phyloP scores from a whole-genome alignment of 2,888 invertebrate species.

The Disparrhopalites patrizii region DNA sequence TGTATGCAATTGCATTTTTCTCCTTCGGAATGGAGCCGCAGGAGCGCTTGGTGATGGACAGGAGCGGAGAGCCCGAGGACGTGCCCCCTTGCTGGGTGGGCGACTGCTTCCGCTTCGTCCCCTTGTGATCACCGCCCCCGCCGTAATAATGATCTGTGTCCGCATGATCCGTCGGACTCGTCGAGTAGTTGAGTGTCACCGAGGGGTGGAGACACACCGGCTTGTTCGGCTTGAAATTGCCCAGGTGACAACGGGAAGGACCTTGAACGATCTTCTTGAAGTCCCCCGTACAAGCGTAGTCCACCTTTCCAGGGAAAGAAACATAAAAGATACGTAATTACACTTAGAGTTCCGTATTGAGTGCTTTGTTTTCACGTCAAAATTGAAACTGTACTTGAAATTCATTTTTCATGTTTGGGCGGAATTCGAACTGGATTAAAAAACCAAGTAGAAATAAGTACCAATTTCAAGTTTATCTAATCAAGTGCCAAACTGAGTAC shows the following conservation, averaged over 20 bases:
- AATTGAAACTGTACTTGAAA: too few relatives aligned
- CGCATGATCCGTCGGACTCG: constrained; percentile 2
- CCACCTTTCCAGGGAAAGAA: constrained; percentile 37
- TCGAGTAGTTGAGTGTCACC: constrained; percentile 33
- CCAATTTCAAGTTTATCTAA: too few relatives aligned
- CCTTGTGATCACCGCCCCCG: constrained; percentile 17
- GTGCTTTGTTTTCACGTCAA: too few relatives aligned
- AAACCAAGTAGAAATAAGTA: too few relatives aligned
- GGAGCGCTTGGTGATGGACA: constrained; percentile 46
- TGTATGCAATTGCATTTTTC: constrained; percentile 67
- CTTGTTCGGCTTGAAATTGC: constrained; percentile 73
- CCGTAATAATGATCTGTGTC: constrained; percentile 18
- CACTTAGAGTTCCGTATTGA: too few relatives aligned
- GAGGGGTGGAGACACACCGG: constrained; percentile 59
- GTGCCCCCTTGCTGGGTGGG: background rate
- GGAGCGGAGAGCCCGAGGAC: background rate
- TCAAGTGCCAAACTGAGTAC: too few relatives aligned
- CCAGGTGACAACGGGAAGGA: constrained; percentile 62
- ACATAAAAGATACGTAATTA: too few relatives aligned
- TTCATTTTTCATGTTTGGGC: too few relatives aligned
- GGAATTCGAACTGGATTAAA: too few relatives aligned
- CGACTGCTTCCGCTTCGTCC: constrained; percentile 23
- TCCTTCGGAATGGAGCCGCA: constrained; percentile 69
- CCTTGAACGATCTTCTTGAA: constrained; percentile 41
- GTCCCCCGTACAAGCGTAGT: constrained; percentile 43